A percentile compares a stretch with the other conserved stretches of the same genome.
Evolutionary conservation across 2,797 vertebrate species (phyloP).

Genomic region (Syncerus caffer): DNA sequence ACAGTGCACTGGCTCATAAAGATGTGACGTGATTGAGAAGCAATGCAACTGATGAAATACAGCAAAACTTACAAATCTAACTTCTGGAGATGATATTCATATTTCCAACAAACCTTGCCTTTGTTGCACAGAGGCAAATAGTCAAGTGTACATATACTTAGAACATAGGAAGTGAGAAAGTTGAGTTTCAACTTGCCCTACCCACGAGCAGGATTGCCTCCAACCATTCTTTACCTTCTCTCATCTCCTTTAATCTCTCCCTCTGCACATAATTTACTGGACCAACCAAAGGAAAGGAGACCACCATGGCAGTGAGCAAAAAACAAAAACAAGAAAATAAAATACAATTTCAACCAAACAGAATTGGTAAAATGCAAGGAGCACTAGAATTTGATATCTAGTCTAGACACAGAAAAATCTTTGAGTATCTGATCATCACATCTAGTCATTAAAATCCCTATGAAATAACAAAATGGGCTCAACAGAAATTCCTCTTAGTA

Average conservation of each 20-base stretch:
- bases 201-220: not conserved
- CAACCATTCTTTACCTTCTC: not conserved
- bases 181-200: not conserved
- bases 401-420: slow-evolving; percentile 17
- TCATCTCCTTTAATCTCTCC: slow-evolving; percentile 23
- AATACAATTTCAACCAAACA: not conserved
- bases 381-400: slow-evolving; percentile 21
- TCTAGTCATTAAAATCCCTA: slow-evolving; percentile 43
- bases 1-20: not conserved
- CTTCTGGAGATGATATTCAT: not conserved
- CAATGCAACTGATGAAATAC: not conserved
- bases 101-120: not conserved
- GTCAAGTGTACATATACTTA: not conserved
- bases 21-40: not conserved
- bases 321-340: not conserved
- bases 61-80: slow-evolving; percentile 7
- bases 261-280: not conserved
- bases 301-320: not conserved
- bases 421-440: slow-evolving; percentile 3
- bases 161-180: not conserved
- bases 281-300: slow-evolving; percentile 14
- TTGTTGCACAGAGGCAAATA: not conserved
- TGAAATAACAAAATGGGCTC: slow-evolving; percentile 40
- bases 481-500: slow-evolving; percentile 36
- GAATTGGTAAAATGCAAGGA: slow-evolving; percentile 11